Evolutionary conservation across 2,797 vertebrate species (phyloP), one percentile per base, ranked within the genome.

Genomic region (Hapalemur alaotrensis): DNA sequence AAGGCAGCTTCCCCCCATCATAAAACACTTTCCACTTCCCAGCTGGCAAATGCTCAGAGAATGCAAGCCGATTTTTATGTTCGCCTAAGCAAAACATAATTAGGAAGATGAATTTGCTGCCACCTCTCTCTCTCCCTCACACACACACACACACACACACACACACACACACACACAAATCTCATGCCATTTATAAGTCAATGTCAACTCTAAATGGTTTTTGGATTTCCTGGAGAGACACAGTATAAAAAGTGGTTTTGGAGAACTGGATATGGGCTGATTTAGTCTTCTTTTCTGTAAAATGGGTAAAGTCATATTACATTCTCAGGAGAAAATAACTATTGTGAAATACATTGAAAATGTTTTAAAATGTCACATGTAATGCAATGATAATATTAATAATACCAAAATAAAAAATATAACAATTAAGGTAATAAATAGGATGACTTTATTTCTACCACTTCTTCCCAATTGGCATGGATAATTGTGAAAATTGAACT

Each of bases 31-130:
- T 94, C 72, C 30, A 52, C 75, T 80, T 95, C 48, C 84, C 90
- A 95, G 78, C 48, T 94, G 95, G 70, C 28, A 38, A 82, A 80
- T 10, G 35, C 52, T 73, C 81, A 50, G 46, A 80, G 80, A 80
- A 89, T 10, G 32, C 48, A 76, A 86, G 93, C 43, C 0, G 23
- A 75, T 84, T 95, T 94, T 48, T 67, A 63, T 75, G 73, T 95
- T 85, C 76, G 65, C 14, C 52, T 86, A 91, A 89, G 89, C 93
- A 97, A 96, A 97, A 96, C 86, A n/a, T 76, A 83, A 94, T 84
- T 80, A 95, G 78, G 78, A 85, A 89, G 94, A 93, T 52, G 69
- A 35, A 78, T 86, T 63, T 69, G 63, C 88, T 91, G 82, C 69
- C 63, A 80, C 63, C 43, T 90, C 76, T 67, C 43, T 17, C 63